Percentiles rank a stretch among this genome's conserved stretches.
phyloP scores from a whole-genome alignment of 2,113 vertebrate genomes.

The Platanista minor region DNA sequence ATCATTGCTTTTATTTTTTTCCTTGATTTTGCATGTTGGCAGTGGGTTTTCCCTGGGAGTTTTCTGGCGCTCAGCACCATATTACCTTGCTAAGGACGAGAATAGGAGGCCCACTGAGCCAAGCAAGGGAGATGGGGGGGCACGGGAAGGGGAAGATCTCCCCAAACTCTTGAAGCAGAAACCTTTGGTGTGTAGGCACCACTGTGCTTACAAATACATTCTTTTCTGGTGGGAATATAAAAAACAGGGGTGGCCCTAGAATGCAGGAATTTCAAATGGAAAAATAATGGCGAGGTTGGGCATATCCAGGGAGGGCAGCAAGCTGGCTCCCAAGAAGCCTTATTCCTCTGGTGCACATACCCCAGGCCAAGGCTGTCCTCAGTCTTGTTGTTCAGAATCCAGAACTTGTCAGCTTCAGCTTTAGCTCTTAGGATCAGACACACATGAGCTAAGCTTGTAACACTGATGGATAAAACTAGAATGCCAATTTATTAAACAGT shows the following conservation, averaged over 20 bases:
- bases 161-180: neutral
- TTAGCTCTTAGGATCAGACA: neutral
- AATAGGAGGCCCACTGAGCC: neutral
- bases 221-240: neutral
- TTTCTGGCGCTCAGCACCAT: neutral
- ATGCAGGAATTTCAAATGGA: neutral
- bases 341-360: no score
- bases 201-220: neutral
- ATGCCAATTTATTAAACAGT: neutral
- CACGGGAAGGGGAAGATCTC: neutral
- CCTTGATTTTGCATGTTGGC: constrained; percentile 19
- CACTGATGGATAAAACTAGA: neutral
- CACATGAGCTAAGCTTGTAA: neutral
- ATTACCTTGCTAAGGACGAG: neutral
- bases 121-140: neutral
- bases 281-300: neutral
- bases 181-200: neutral
- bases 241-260: neutral
- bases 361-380: neutral
- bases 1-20: constrained; percentile 47
- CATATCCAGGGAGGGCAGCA: neutral
- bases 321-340: neutral
- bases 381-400: neutral
- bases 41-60: neutral
- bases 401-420: neutral